A percentile compares a stretch with the other conserved stretches of the same genome.
These are phyloP conservation scores for Uria lomvia DNA, from an alignment of 2,113 vertebrate genomes.

Conservation along the genomic window DNA sequence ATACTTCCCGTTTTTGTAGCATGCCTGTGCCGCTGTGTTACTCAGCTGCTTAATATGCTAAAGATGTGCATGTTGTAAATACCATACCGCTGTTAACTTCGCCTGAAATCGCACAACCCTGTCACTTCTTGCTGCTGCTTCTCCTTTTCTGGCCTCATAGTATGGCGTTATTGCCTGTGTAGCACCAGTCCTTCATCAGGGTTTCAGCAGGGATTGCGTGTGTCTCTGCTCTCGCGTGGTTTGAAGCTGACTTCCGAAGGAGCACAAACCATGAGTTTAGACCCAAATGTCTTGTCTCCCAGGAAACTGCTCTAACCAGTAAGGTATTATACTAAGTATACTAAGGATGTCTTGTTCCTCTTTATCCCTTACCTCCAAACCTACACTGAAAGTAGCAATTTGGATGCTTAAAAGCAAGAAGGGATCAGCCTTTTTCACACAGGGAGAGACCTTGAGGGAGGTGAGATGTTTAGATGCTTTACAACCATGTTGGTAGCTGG, in stretches of 20 bases:
- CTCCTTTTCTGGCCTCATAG: neutral
- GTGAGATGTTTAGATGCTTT: neutral
- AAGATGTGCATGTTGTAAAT: neutral
- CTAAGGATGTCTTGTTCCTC: neutral
- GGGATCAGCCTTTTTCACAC: neutral
- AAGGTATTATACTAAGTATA: neutral
- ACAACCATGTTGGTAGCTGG: neutral
- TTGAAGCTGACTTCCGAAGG: neutral
- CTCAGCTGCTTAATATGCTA: neutral
- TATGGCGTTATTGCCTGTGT: fast-evolving
- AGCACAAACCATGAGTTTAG: neutral
- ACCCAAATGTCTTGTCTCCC: neutral
- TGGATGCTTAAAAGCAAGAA: neutral
- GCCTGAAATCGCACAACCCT: neutral
- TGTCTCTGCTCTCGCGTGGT: fast-evolving
- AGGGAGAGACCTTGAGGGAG: neutral
- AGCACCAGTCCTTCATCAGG: neutral
- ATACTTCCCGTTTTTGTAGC: neutral
- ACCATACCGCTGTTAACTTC: neutral
- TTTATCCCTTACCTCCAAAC: neutral
- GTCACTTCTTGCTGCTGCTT: neutral
- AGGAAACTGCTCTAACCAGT: neutral
- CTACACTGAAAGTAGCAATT: neutral
- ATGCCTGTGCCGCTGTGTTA: neutral
- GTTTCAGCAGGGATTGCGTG: neutral